Conservation (phyloP, 1,140 invertebrate genomes). For the Chymomyza costata region DNA sequence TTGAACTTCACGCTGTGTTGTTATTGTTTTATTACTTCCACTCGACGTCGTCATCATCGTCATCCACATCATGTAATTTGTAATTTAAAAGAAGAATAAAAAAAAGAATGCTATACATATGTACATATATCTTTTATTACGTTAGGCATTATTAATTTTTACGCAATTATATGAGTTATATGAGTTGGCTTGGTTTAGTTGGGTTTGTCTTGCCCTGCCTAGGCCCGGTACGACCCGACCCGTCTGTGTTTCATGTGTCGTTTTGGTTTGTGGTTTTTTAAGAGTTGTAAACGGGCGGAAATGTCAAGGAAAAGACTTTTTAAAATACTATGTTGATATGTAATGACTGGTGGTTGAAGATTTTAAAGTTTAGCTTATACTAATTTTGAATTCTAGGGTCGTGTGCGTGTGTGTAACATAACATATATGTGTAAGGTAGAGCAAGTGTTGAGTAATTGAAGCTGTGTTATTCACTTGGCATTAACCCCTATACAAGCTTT, state of each 20-base stretch:
- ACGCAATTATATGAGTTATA: slow-evolving; percentile 43
- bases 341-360: too few species aligned
- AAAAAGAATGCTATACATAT: too few species aligned
- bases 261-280: slow-evolving; percentile 20
- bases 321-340: too few species aligned
- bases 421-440: too few species aligned
- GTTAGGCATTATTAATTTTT: slow-evolving; percentile 51
- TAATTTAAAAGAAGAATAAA: slow-evolving; percentile 67
- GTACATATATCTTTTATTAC: slow-evolving; percentile 45
- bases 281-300: slow-evolving; percentile 27
- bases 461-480: too few species aligned
- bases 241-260: slow-evolving; percentile 48
- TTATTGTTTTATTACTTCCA: slow-evolving; percentile 15
- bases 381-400: too few species aligned
- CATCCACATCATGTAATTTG: slow-evolving; percentile 55
- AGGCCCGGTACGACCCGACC: too few species aligned
- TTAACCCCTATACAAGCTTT: too few species aligned
- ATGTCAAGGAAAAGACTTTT: slow-evolving; percentile 27
- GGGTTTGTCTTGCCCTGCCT: too few species aligned
- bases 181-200: slow-evolving; percentile 31
- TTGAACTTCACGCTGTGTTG: slow-evolving; percentile 56
- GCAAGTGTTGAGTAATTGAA: too few species aligned
- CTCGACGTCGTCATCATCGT: slow-evolving; percentile 17
- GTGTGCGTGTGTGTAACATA: too few species aligned
- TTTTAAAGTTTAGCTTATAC: too few species aligned